Evolutionary conservation across 2,797 vertebrate species (phyloP).

Genomic region (Danio jaintianensis): DNA sequence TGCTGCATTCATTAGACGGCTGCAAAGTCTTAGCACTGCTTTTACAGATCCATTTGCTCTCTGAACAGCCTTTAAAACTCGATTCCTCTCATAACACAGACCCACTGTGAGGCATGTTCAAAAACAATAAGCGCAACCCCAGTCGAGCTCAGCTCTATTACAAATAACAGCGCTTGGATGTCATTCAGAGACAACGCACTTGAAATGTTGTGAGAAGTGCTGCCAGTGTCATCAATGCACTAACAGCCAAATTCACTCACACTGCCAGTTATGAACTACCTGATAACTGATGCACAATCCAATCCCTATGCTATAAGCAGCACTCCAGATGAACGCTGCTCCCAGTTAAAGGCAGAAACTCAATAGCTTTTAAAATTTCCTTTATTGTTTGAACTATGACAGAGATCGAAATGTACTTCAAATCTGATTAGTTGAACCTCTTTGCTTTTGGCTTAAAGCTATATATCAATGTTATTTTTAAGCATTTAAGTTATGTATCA

Average conservation of each 20-base stretch:
- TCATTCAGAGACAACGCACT: constrained; percentile 1
- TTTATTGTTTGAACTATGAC: neutral
- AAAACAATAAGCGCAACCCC: constrained; percentile 41
- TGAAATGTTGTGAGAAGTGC: constrained; percentile 6
- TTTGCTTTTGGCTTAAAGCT: neutral
- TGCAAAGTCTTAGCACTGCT: neutral
- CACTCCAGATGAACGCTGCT: neutral
- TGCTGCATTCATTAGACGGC: neutral
- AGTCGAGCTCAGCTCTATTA: constrained; percentile 22
- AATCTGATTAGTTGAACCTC: neutral
- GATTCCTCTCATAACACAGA: constrained; percentile 19
- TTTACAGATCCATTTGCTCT: neutral
- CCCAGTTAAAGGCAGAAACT: neutral
- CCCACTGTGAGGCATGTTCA: constrained; percentile 32
- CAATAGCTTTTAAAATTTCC: neutral
- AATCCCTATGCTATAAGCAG: neutral
- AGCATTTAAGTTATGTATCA: too few species aligned
- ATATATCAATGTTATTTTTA: too few species aligned
- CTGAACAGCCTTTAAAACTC: constrained; percentile 25
- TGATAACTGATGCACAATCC: constrained; percentile 15
- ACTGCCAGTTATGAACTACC: constrained; percentile 9
- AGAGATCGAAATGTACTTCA: neutral
- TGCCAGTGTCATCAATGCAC: constrained; percentile 2
- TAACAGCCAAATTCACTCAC: neutral
- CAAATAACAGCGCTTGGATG: constrained; percentile 29